Evolutionary conservation across 2,797 vertebrate species (phyloP), one percentile per base, ranked within the genome.

Genomic region (Schizothorax lantsangensis): DNA sequence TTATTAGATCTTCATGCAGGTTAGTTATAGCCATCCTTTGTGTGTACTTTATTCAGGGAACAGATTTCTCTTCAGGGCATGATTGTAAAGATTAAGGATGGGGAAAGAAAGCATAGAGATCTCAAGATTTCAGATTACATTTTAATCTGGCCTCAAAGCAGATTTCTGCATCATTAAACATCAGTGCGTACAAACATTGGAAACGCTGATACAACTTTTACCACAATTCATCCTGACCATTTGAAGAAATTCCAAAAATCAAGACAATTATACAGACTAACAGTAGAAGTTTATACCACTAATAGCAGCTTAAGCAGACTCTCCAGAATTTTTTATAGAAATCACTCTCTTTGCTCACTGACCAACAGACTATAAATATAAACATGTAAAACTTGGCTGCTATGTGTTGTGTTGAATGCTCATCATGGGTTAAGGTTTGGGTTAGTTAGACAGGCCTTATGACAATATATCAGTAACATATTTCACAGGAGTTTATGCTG

Each of bases 121-220:
- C 85, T 84, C 38, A 59, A 73, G 81, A 83, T 59, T 83, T 45
- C 12, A 88, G 52, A 84, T 90, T 90, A 88, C 75, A 87, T 79
- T 88, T 87, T 88, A 89, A 87, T 86, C 83, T 77, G 71, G 69
- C 85, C 75, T 87, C 73, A 89, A 86, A 85, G 80, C 82, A 89
- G 21, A 82, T 84, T 88, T 90, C 80, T 77, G 66, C 83, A 83
- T 84, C 87, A 87, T 85, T 86, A 89, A 88, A 87, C 75, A 84
- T 88, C 84, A 88, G 43, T 74, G 78, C 62, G 86, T 88, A 86
- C 83, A 83, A 72, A 85, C 71, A 86, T 54, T 80, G 83, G 84
- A 83, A 49, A 84, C 54, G 6, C 79, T 81, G 73, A 69, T 79
- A 62, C 79, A 33, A 87, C 68, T 80, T 88, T 80, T 73, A 64